Conservation (phyloP, 2,888 invertebrate genomes). For the Heterodera filipjevi region DNA sequence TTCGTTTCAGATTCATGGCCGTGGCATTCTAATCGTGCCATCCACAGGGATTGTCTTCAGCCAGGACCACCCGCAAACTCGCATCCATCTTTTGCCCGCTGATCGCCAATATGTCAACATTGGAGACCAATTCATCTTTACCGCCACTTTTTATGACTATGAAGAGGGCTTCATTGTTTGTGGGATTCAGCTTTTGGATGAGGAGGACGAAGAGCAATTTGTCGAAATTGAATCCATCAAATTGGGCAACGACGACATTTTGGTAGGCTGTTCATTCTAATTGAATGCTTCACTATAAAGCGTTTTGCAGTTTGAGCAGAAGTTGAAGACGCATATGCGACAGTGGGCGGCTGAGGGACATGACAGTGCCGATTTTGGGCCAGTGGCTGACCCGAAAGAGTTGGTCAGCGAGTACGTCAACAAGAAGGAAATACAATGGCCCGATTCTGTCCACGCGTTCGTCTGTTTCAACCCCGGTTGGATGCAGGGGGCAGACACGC, state of each 20-base stretch:
- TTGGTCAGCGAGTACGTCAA: background rate
- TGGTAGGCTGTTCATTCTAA: too few relatives aligned
- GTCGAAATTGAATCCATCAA: background rate
- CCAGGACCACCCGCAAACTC: background rate
- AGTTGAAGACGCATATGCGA: constrained; percentile 2
- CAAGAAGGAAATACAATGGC: background rate
- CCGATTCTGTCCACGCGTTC: background rate
- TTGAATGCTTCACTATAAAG: background rate
- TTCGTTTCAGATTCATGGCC: background rate
- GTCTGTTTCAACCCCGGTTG: background rate
- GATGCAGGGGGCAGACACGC: background rate
- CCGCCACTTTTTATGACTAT: background rate
- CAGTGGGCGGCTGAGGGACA: background rate
- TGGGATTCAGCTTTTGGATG: constrained; percentile 2
- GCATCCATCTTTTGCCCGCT: background rate
- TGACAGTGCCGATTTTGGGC: background rate
- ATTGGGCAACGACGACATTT: background rate
- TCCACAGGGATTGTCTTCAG: constrained; percentile 1
- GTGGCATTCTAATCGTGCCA: background rate
- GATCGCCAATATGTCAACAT: background rate
- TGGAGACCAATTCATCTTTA: background rate
- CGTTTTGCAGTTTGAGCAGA: background rate
- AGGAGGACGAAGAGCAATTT: background rate
- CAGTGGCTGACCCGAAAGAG: background rate
- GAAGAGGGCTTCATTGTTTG: background rate